phyloP scores from a whole-genome alignment of 1,140 invertebrate species.

The Vanessa atalanta region DNA sequence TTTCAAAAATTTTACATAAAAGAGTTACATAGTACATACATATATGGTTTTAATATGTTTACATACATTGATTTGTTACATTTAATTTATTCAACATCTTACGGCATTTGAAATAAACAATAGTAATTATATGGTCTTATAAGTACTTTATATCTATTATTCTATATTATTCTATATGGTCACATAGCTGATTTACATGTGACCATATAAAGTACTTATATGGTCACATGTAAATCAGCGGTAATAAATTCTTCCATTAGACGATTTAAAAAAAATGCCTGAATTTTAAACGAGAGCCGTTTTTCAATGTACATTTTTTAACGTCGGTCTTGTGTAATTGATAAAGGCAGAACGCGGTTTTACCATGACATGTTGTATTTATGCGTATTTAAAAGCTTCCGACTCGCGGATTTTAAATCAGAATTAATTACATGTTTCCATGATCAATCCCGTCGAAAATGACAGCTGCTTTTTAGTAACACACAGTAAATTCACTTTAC shows the following conservation, averaged over 20 bases:
- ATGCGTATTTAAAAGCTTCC: slow-evolving; percentile 75
- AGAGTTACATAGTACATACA: no score
- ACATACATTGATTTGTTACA: no score
- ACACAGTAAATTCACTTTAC: slow-evolving; percentile 31
- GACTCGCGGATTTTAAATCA: slow-evolving; percentile 63
- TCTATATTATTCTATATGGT: no score
- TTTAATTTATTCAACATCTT: no score
- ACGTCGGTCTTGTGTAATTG: slow-evolving; percentile 68
- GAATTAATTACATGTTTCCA: slow-evolving; percentile 65
- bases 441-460: slow-evolving; percentile 53
- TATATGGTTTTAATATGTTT: no score
- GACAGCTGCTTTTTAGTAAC: slow-evolving; percentile 40
- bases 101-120: no score
- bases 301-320: slow-evolving; percentile 56
- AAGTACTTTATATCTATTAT: no score
- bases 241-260: slow-evolving; percentile 3
- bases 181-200: no score
- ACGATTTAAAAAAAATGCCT: slow-evolving; percentile 28
- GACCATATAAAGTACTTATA: no score
- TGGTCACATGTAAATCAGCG: no score
- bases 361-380: slow-evolving; percentile 71
- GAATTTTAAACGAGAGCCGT: slow-evolving; percentile 63
- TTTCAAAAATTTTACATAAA: no score
- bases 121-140: no score
- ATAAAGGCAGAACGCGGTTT: slow-evolving; percentile 66